Evolutionary conservation across 1,140 invertebrate genomes (phyloP).

Genomic region (Papilio dardanus): DNA sequence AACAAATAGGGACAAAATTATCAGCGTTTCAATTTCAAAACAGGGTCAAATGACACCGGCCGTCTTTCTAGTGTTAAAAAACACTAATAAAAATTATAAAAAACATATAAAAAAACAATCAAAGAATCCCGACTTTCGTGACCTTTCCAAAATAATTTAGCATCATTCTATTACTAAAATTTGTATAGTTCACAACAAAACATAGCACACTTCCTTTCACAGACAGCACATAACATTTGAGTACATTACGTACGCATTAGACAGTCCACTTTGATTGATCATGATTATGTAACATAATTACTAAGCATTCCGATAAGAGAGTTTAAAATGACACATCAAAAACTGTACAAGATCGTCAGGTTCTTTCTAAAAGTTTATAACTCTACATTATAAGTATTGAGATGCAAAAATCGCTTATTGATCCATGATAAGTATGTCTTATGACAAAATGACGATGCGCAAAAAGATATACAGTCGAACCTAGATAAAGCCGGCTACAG

Average conservation of each 20-base stretch:
- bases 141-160: background rate
- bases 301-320: conserved; percentile 17
- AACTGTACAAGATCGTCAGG: background rate
- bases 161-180: no score
- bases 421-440: no score
- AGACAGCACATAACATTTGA: background rate
- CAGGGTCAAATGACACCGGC: no score
- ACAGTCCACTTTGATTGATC: conserved; percentile 27
- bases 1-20: no score
- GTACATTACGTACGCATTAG: conserved; percentile 13
- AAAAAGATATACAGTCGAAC: no score
- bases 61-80: no score
- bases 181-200: conserved; percentile 1
- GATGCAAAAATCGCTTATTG: no score
- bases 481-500: no score
- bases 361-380: conserved; percentile 1
- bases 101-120: no score
- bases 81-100: no score
- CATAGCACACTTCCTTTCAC: conserved; percentile 1
- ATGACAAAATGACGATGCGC: background rate
- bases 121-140: background rate
- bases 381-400: background rate
- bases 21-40: no score
- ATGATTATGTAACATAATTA: conserved; percentile 18
- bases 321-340: conserved; percentile 21